These are phyloP conservation scores for Oscheius sp. DNA, from an alignment of 2,888 invertebrate species.

Conservation along the genomic window DNA sequence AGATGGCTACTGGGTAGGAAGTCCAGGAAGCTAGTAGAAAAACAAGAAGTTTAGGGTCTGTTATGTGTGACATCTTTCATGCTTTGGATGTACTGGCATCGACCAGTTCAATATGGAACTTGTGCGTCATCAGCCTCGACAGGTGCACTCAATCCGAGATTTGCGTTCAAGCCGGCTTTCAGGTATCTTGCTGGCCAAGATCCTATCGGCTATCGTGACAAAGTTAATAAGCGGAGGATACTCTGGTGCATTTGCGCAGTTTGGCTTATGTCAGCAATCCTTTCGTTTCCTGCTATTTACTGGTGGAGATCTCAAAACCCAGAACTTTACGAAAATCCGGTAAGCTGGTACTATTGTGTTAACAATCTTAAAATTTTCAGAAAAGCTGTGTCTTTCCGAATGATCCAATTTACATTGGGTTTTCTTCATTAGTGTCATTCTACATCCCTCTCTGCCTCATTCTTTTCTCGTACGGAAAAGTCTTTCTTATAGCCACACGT, in stretches of 20 bases:
- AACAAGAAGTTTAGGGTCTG: slow-evolving; percentile 79
- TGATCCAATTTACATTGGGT: slow-evolving; percentile 90
- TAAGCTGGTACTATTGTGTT: slow-evolving; percentile 8
- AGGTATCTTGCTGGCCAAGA: slow-evolving; percentile 97
- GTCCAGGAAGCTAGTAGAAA: neutral
- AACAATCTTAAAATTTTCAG: slow-evolving; percentile 29
- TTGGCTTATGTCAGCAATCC: slow-evolving; percentile 95
- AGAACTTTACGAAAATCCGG: slow-evolving; percentile 61
- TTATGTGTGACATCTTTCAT: slow-evolving; percentile 98
- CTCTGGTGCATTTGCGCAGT: slow-evolving; percentile 89
- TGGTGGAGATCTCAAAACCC: slow-evolving; percentile 78
- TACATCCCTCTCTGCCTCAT: slow-evolving; percentile 95
- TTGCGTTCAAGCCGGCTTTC: slow-evolving; percentile 10
- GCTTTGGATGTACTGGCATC: slow-evolving; percentile 95
- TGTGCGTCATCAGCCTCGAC: slow-evolving; percentile 85
- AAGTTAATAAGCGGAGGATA: slow-evolving; percentile 90
- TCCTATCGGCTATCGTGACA: slow-evolving; percentile 94
- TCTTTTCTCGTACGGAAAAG: slow-evolving; percentile 96
- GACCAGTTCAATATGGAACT: slow-evolving; percentile 94
- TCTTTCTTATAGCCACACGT: slow-evolving; percentile 71
- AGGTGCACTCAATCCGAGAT: slow-evolving; percentile 56
- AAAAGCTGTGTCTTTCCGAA: slow-evolving; percentile 34
- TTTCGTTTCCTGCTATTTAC: slow-evolving; percentile 94
- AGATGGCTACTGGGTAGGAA: slow-evolving; percentile 67
- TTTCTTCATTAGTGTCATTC: slow-evolving; percentile 96